Evolutionary conservation across 2,113 vertebrate genomes (phyloP).

Genomic region (Aepyceros melampus): DNA sequence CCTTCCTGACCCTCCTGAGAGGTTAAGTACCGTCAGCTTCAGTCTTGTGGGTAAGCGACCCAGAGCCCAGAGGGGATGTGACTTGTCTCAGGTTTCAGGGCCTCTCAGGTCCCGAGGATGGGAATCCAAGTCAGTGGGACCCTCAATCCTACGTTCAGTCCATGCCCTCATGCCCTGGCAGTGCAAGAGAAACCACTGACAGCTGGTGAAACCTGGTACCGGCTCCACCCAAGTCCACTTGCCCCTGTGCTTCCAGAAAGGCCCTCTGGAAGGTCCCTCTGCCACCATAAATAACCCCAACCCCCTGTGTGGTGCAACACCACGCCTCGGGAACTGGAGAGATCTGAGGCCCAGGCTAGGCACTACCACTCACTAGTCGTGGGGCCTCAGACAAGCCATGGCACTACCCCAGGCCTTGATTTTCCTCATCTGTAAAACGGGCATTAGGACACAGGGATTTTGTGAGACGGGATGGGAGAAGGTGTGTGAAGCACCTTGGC

Average conservation of each 20-base stretch:
- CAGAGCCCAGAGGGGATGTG: rapidly evolving
- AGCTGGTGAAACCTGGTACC: rapidly evolving
- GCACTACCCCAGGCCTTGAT: background rate
- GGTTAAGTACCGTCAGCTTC: rapidly evolving
- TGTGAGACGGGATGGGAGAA: background rate
- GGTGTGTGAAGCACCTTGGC: rapidly evolving
- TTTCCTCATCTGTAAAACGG: background rate
- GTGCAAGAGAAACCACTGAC: background rate
- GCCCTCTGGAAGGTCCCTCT: background rate
- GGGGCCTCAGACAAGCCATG: background rate
- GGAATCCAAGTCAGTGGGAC: background rate
- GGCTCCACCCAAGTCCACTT: background rate
- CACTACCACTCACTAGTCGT: background rate
- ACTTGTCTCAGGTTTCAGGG: background rate
- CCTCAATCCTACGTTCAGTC: rapidly evolving
- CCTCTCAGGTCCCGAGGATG: background rate
- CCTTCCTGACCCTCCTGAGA: background rate
- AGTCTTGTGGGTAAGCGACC: background rate
- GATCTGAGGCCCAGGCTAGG: background rate
- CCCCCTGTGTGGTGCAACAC: rapidly evolving
- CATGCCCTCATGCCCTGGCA: rapidly evolving
- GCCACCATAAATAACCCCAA: background rate
- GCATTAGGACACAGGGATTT: background rate
- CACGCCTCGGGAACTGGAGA: rapidly evolving
- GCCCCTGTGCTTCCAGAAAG: background rate